A percentile compares a stretch with the other conserved stretches of the same genome.
phyloP scores from a whole-genome alignment of 2,888 invertebrate genomes.

The Drosophila emarginata region DNA sequence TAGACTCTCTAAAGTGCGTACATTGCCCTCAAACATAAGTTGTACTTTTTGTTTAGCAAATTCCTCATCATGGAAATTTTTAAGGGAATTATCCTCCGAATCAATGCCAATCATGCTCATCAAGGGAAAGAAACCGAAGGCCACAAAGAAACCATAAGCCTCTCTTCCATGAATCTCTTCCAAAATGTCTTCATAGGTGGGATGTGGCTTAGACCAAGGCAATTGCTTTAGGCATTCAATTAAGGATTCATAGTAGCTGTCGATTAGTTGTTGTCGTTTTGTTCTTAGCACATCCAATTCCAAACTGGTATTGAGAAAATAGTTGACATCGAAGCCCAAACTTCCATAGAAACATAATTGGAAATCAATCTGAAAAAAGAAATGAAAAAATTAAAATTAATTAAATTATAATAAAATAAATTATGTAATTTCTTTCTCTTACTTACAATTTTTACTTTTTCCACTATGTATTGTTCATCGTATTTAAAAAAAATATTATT shows the following conservation, averaged over 20 bases:
- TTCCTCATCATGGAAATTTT: slow-evolving; percentile 76
- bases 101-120: slow-evolving; percentile 80
- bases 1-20: slow-evolving; percentile 75
- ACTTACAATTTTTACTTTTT: slow-evolving; percentile 82
- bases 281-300: slow-evolving; percentile 71
- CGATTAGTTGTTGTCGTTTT: slow-evolving; percentile 70
- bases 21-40: slow-evolving; percentile 80
- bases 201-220: slow-evolving; percentile 55
- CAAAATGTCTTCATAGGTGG: slow-evolving; percentile 67
- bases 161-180: slow-evolving; percentile 74
- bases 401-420: no score
- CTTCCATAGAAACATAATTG: slow-evolving; percentile 81
- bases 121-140: slow-evolving; percentile 79
- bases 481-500: slow-evolving; percentile 84
- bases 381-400: not conserved
- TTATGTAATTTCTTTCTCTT: not conserved
- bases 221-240: slow-evolving; percentile 62
- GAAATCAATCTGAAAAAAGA: slow-evolving; percentile 78
- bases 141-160: slow-evolving; percentile 81
- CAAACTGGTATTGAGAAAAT: slow-evolving; percentile 81
- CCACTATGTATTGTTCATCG: slow-evolving; percentile 60
- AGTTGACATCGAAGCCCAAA: slow-evolving; percentile 81
- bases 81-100: slow-evolving; percentile 79
- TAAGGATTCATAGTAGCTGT: slow-evolving; percentile 68
- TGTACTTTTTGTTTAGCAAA: slow-evolving; percentile 79